These are phyloP conservation scores for Thunnus maccoyii DNA, from an alignment of 2,113 vertebrate genomes.

Conservation along the genomic window DNA sequence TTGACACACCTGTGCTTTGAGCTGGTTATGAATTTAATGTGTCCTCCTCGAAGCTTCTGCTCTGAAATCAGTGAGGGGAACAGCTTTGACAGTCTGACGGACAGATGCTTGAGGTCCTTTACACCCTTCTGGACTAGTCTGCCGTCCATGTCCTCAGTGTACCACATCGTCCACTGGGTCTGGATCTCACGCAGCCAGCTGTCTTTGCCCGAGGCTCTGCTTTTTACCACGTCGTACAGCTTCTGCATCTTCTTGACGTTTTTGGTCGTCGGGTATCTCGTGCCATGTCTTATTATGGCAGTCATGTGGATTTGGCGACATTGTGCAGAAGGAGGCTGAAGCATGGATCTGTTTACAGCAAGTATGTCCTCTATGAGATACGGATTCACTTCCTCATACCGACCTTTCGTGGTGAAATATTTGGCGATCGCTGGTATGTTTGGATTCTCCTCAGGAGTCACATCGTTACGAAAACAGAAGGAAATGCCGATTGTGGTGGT, in stretches of 20 bases:
- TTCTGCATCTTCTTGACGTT: slow-evolving; percentile 88
- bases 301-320: slow-evolving; percentile 88
- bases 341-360: slow-evolving; percentile 78
- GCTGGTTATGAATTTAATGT: slow-evolving; percentile 89
- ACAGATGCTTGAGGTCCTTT: slow-evolving; percentile 88
- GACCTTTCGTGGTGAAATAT: slow-evolving; percentile 92
- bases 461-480: slow-evolving; percentile 8
- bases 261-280: slow-evolving; percentile 90
- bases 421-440: slow-evolving; percentile 77
- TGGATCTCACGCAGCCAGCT: slow-evolving; percentile 77
- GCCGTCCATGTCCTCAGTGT: slow-evolving; percentile 92
- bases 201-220: slow-evolving; percentile 23
- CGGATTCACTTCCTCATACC: slow-evolving; percentile 92
- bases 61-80: slow-evolving; percentile 88
- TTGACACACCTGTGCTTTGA: slow-evolving; percentile 95
- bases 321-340: slow-evolving; percentile 76
- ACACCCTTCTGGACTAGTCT: slow-evolving; percentile 84
- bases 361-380: slow-evolving; percentile 84
- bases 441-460: accelerated
- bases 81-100: slow-evolving; percentile 87
- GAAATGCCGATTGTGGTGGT: background rate
- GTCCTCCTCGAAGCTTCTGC: slow-evolving; percentile 78
- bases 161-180: slow-evolving; percentile 89
- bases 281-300: slow-evolving; percentile 92
- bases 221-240: slow-evolving; percentile 81